These are phyloP conservation scores for Percopsis transmontana DNA, from an alignment of 2,113 vertebrate genomes.

Conservation along the genomic window DNA sequence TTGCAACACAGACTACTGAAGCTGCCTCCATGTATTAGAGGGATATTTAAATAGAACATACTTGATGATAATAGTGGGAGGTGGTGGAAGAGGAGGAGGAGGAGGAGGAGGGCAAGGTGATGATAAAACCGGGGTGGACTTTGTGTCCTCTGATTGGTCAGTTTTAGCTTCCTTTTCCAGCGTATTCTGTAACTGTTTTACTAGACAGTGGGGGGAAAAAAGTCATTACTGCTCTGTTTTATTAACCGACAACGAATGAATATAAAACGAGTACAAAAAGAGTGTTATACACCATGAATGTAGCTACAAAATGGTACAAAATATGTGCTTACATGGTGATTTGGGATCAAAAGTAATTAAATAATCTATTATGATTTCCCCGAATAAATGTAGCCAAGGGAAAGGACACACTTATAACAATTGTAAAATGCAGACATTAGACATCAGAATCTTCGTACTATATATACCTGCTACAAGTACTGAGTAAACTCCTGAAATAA, in stretches of 20 bases:
- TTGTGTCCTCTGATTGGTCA: slow-evolving; percentile 2
- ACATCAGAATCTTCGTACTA: too few relatives aligned
- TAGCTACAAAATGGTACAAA: background rate
- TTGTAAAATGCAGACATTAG: too few relatives aligned
- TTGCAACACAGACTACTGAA: background rate
- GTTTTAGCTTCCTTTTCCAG: background rate
- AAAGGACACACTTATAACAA: too few relatives aligned
- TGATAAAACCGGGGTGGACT: background rate
- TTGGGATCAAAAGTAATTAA: too few relatives aligned
- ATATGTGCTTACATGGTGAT: too few relatives aligned
- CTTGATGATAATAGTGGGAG: slow-evolving; percentile 22
- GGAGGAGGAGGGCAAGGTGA: slow-evolving; percentile 47
- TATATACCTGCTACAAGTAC: too few relatives aligned
- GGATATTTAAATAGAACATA: slow-evolving; percentile 27
- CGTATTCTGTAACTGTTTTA: slow-evolving; percentile 50
- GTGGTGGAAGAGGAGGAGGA: background rate
- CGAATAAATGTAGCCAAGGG: background rate
- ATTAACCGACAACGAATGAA: background rate
- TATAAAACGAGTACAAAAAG: background rate
- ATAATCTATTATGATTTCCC: background rate
- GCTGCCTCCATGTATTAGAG: background rate
- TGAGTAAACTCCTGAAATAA: too few relatives aligned
- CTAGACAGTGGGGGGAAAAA: slow-evolving; percentile 31
- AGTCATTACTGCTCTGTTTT: background rate
- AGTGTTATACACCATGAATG: background rate